Evolutionary conservation across 2,113 vertebrate genomes (phyloP).

Genomic region (Argyrosomus japonicus): DNA sequence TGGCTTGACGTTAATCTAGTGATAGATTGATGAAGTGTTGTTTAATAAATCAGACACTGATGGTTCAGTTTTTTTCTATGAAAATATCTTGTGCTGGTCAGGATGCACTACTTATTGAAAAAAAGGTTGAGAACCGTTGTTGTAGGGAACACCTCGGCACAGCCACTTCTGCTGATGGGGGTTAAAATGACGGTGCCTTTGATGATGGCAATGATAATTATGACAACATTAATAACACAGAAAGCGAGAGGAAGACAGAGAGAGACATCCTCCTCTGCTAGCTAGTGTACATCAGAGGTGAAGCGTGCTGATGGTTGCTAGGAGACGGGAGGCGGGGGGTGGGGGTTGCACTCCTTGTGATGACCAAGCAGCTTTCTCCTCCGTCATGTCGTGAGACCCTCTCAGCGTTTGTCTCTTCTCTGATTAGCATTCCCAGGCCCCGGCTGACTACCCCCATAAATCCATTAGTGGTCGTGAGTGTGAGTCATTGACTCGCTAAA

Average conservation of each 20-base stretch:
- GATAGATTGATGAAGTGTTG: no score
- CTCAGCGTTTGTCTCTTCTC: slow-evolving; percentile 53
- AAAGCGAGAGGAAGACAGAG: background rate
- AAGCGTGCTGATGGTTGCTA: slow-evolving; percentile 53
- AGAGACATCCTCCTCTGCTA: slow-evolving; percentile 27
- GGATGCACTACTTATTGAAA: no score
- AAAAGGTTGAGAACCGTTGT: no score
- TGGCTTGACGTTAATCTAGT: no score
- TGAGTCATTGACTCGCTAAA: slow-evolving; percentile 75
- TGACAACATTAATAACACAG: slow-evolving; percentile 13
- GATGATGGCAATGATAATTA: slow-evolving; percentile 33
- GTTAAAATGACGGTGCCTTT: slow-evolving; percentile 18
- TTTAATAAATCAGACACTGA: no score
- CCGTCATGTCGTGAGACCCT: slow-evolving; percentile 40
- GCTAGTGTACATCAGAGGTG: slow-evolving; percentile 17
- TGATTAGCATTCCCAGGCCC: slow-evolving; percentile 70
- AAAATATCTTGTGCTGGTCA: no score
- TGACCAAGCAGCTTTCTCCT: slow-evolving; percentile 68
- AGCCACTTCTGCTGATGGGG: slow-evolving; percentile 23
- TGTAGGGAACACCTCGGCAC: slow-evolving; percentile 1
- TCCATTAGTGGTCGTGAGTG: slow-evolving; percentile 64
- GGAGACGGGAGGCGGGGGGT: slow-evolving; percentile 48
- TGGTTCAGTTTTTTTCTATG: no score
- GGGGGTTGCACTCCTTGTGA: slow-evolving; percentile 44
- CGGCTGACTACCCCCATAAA: slow-evolving; percentile 56